Evolutionary conservation across 2,888 invertebrate genomes (phyloP).

Genomic region (Zygaena filipendulae): DNA sequence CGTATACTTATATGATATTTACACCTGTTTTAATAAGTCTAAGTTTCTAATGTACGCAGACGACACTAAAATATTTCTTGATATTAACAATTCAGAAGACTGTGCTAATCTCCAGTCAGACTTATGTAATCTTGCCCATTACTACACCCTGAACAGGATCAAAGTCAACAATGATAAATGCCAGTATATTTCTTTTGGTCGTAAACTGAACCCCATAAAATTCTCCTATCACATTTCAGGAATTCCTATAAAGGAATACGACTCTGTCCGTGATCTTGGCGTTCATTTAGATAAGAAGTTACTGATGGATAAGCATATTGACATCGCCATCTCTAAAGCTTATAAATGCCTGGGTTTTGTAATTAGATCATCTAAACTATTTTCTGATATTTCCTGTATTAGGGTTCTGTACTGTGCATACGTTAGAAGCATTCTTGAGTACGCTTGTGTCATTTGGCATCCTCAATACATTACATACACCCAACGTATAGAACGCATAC

Average conservation of each 20-base stretch:
- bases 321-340: slow-evolving; percentile 1
- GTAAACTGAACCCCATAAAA: not conserved
- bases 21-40: slow-evolving; percentile 3
- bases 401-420: no score
- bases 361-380: slow-evolving; percentile 1
- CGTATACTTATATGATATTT: slow-evolving; percentile 4
- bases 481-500: no score
- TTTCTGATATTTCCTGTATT: not conserved
- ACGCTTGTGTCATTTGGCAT: no score
- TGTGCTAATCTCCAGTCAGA: slow-evolving; percentile 6
- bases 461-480: no score
- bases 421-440: slow-evolving; percentile 3
- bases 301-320: slow-evolving; percentile 1
- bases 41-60: slow-evolving; percentile 4
- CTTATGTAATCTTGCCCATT: slow-evolving; percentile 1
- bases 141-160: slow-evolving; percentile 3
- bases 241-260: slow-evolving; percentile 1
- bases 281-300: slow-evolving; percentile 2
- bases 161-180: slow-evolving; percentile 2
- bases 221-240: not conserved
- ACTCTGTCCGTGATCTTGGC: slow-evolving; percentile 3
- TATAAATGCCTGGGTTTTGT: slow-evolving; percentile 5
- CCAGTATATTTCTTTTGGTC: slow-evolving; percentile 1
- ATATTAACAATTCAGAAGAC: slow-evolving; percentile 2
- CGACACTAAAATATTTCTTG: slow-evolving; percentile 2